Percentiles rank a stretch among this genome's conserved stretches.
phyloP scores from a whole-genome alignment of 2,113 vertebrate genomes.

The Dromiciops gliroides region DNA sequence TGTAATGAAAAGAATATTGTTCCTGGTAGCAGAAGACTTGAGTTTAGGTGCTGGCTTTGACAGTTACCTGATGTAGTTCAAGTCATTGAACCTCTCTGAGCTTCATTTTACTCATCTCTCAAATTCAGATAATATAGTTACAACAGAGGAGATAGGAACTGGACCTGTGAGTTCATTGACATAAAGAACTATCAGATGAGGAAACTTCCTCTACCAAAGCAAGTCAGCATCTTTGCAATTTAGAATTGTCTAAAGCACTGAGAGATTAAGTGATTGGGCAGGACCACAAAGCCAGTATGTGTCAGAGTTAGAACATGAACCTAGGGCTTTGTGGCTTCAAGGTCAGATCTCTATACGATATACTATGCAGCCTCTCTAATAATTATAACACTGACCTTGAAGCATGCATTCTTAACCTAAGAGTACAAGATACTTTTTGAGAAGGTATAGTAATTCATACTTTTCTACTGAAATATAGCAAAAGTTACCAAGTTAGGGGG shows the following conservation, averaged over 20 bases:
- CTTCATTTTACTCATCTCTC: constrained; percentile 35
- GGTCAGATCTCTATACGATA: background rate
- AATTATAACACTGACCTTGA: background rate
- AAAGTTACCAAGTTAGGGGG: background rate
- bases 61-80: background rate
- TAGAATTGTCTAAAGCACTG: background rate
- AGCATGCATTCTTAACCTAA: background rate
- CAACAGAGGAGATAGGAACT: background rate
- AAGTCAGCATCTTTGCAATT: background rate
- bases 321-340: background rate
- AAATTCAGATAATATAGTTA: constrained; percentile 3
- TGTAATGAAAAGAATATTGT: background rate
- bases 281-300: background rate
- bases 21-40: constrained; percentile 29
- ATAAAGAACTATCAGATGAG: background rate
- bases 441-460: background rate
- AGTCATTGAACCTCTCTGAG: background rate
- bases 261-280: background rate
- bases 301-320: background rate
- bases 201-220: background rate
- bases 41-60: constrained; percentile 16
- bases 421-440: background rate
- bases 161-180: background rate
- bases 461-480: background rate
- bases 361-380: background rate